phyloP scores from a whole-genome alignment of 2,888 invertebrate genomes.

The Micoletzkya japonica region DNA sequence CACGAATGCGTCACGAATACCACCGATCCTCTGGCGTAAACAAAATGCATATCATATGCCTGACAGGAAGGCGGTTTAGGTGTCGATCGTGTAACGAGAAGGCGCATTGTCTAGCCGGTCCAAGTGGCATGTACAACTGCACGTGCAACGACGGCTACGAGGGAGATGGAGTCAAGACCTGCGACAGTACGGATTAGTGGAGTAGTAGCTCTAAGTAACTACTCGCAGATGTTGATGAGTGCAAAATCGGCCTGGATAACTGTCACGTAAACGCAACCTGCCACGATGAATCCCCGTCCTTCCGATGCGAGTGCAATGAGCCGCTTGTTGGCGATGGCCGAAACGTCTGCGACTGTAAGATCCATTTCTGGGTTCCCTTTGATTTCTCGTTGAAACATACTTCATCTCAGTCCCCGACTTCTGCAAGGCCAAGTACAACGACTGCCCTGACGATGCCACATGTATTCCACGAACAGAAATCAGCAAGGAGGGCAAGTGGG shows the following conservation, averaged over 20 bases:
- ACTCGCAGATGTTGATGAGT: constrained; percentile 85
- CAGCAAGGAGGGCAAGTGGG: not conserved
- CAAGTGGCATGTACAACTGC: constrained; percentile 8
- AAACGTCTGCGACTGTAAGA: constrained; percentile 37
- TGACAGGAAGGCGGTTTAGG: not conserved
- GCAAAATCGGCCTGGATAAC: constrained; percentile 69
- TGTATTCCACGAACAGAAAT: not conserved
- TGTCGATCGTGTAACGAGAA: constrained; percentile 1
- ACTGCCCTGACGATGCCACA: not conserved
- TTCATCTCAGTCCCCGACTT: constrained; percentile 13
- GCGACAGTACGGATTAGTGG: not conserved
- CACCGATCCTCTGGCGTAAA: not conserved
- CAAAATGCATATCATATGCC: no score
- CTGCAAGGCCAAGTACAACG: constrained; percentile 13
- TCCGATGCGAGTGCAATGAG: constrained; percentile 61
- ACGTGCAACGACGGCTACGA: constrained; percentile 25
- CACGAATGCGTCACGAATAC: constrained; percentile 17
- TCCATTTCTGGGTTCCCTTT: not conserved
- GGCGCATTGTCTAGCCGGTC: constrained; percentile 11
- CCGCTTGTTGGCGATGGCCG: constrained; percentile 46
- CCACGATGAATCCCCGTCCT: constrained; percentile 79
- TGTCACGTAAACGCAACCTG: constrained; percentile 82
- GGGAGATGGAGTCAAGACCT: constrained; percentile 15
- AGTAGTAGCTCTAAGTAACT: not conserved
- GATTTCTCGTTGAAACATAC: not conserved